These are phyloP conservation scores for Dioctria rufipes DNA, from an alignment of 2,888 invertebrate genomes.

Conservation along the genomic window DNA sequence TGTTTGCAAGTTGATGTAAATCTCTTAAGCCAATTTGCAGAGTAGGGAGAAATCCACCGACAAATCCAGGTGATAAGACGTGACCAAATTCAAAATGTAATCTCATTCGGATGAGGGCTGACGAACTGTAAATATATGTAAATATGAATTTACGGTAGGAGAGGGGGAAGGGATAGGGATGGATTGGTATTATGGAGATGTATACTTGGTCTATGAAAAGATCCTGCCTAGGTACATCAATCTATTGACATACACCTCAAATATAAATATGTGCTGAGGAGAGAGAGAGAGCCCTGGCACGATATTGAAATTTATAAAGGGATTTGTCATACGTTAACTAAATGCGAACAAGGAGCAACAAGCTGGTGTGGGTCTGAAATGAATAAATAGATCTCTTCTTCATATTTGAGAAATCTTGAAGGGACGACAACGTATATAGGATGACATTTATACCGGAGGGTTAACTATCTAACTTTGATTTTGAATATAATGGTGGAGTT, in stretches of 20 bases:
- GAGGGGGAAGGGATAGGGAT: no score
- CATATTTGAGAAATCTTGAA: no score
- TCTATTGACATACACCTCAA: constrained; percentile 28
- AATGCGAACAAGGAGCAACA: constrained; percentile 1
- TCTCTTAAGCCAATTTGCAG: constrained; percentile 54
- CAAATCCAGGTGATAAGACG: constrained; percentile 54
- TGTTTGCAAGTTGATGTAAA: constrained; percentile 52
- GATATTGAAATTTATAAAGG: constrained; percentile 48
- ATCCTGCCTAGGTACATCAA: background rate
- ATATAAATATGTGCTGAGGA: constrained; percentile 2
- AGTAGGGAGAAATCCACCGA: constrained; percentile 51
- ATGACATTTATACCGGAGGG: no score
- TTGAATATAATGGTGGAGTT: no score
- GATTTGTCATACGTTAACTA: constrained; percentile 42
- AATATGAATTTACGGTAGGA: no score
- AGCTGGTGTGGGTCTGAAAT: background rate
- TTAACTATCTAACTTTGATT: no score
- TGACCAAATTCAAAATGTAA: constrained; percentile 53
- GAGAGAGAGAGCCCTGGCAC: constrained; percentile 1
- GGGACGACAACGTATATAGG: no score
- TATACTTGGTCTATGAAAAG: no score
- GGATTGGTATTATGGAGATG: no score
- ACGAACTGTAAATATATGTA: constrained; percentile 35
- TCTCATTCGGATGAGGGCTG: constrained; percentile 50
- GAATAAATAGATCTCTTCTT: no score